These are phyloP conservation scores for Lophius piscatorius DNA, from an alignment of 2,113 vertebrate species.

Conservation along the genomic window DNA sequence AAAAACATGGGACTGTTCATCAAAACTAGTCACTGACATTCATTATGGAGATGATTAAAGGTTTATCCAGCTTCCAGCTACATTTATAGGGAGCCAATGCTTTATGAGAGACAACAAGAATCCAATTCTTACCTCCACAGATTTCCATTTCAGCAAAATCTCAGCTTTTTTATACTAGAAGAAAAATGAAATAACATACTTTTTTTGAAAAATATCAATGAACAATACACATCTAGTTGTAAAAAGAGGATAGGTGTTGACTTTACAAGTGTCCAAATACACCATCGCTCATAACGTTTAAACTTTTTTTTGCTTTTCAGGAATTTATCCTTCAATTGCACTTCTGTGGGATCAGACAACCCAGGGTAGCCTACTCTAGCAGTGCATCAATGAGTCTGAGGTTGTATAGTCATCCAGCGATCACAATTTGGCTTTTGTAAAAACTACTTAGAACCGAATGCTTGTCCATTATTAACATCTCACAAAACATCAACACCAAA, in stretches of 20 bases:
- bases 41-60: slow-evolving; percentile 3
- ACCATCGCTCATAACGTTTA: too few relatives aligned
- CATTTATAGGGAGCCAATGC: slow-evolving; percentile 9
- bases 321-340: too few relatives aligned
- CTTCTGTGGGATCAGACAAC: too few relatives aligned
- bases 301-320: too few relatives aligned
- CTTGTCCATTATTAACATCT: too few relatives aligned
- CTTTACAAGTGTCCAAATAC: background rate
- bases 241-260: background rate
- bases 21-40: background rate
- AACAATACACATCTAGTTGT: background rate
- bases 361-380: too few relatives aligned
- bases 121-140: slow-evolving; percentile 64
- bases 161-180: slow-evolving; percentile 47
- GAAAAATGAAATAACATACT: slow-evolving; percentile 6
- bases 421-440: too few relatives aligned
- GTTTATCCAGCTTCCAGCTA: background rate
- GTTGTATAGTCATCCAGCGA: too few relatives aligned
- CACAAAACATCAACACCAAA: too few relatives aligned
- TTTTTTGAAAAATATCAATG: background rate
- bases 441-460: too few relatives aligned
- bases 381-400: too few relatives aligned
- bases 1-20: too few relatives aligned
- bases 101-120: slow-evolving; percentile 18
- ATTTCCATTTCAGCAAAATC: slow-evolving; percentile 68